A percentile compares a stretch with the other conserved stretches of the same genome.
These are phyloP conservation scores for Passerina amoena DNA, from an alignment of 2,113 vertebrate species.

Conservation along the genomic window DNA sequence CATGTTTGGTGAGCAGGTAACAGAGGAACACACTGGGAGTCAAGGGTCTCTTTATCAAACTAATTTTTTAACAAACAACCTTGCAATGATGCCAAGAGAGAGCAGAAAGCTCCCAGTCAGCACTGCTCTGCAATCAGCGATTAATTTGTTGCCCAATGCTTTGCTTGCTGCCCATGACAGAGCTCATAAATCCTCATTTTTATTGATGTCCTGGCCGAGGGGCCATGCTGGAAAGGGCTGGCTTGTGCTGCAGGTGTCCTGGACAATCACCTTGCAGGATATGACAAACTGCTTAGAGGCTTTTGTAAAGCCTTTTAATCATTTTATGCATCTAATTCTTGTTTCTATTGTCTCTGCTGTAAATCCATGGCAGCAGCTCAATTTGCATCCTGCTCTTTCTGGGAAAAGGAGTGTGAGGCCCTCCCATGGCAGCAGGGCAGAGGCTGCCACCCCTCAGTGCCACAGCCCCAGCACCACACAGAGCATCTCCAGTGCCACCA, in stretches of 20 bases:
- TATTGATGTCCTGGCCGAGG: background rate
- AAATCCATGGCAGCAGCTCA: background rate
- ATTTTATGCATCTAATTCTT: background rate
- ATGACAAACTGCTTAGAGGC: background rate
- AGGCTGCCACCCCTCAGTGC: background rate
- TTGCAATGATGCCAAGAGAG: background rate
- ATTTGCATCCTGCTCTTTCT: background rate
- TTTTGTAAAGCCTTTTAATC: background rate
- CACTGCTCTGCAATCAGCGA: slow-evolving; percentile 1
- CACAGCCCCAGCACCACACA: background rate
- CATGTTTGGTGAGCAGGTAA: background rate
- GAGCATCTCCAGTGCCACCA: background rate
- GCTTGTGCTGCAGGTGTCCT: background rate
- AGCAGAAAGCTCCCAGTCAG: slow-evolving; percentile 41
- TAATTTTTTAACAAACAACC: slow-evolving; percentile 10
- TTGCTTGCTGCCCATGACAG: slow-evolving; percentile 38
- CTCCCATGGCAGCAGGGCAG: background rate
- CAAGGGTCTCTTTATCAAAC: slow-evolving; percentile 32
- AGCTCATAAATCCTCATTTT: slow-evolving; percentile 57
- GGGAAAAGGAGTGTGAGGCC: background rate
- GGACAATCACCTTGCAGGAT: background rate
- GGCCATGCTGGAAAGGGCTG: background rate
- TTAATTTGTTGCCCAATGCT: slow-evolving; percentile 23
- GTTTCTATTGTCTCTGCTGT: background rate
- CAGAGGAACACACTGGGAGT: background rate